phyloP scores from a whole-genome alignment of 2,888 invertebrate genomes.

The Seladonia tumulorum region DNA sequence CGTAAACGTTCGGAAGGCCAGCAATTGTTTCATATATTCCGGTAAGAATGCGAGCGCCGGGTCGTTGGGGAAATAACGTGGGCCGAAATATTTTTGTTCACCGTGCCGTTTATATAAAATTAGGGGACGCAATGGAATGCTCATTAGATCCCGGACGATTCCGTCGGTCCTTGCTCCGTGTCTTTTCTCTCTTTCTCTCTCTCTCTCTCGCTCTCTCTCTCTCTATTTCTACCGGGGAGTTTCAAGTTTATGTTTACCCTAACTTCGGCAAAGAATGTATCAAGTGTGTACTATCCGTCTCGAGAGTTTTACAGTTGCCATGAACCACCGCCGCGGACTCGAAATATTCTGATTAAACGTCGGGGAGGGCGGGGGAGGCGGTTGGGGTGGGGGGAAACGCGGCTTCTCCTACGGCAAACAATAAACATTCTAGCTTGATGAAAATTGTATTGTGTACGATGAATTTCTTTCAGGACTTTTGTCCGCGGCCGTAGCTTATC shows the following conservation, averaged over 20 bases:
- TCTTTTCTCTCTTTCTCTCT: constrained; percentile 16
- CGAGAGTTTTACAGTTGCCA: constrained; percentile 69
- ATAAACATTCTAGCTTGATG: constrained; percentile 67
- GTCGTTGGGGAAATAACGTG: not conserved
- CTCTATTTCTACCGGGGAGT: constrained; percentile 54
- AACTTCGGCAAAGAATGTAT: constrained; percentile 71
- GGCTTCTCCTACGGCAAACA: constrained; percentile 61
- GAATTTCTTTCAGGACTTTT: constrained; percentile 37
- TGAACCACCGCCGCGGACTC: constrained; percentile 53
- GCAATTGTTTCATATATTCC: constrained; percentile 6
- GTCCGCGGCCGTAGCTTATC: constrained; percentile 17
- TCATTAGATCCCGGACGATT: constrained; percentile 50
- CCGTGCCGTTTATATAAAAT: constrained; percentile 44
- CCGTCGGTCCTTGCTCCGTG: not conserved
- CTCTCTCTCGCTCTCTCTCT: constrained; percentile 17
- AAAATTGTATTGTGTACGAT: constrained; percentile 64
- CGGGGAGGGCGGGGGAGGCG: not conserved
- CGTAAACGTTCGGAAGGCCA: not conserved
- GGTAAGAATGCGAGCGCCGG: not conserved
- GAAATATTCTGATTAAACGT: constrained; percentile 71
- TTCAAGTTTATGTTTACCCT: constrained; percentile 70
- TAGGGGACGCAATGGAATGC: constrained; percentile 39
- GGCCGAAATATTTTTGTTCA: constrained; percentile 33
- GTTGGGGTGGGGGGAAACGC: not conserved
- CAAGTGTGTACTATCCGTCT: constrained; percentile 73